phyloP scores from a whole-genome alignment of 1,140 invertebrate genomes.

The Panulirus ornatus region DNA sequence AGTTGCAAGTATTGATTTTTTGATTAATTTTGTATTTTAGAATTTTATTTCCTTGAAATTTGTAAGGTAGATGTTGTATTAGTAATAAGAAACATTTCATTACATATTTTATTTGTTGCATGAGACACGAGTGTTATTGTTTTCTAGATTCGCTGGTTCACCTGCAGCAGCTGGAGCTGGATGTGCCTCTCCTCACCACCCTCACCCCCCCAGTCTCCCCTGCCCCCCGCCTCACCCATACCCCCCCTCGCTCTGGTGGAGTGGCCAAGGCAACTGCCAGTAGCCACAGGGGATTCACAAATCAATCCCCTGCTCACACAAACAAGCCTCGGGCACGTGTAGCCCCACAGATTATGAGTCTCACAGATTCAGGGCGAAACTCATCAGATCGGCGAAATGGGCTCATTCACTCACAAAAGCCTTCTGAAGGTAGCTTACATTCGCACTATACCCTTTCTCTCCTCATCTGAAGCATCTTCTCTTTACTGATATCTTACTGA shows the following conservation, averaged over 20 bases:
- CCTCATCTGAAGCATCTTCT: neutral
- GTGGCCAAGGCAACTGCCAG: slow-evolving; percentile 22
- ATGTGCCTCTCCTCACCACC: slow-evolving; percentile 61
- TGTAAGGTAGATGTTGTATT: neutral
- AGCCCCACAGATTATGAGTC: slow-evolving; percentile 63
- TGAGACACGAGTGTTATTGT: slow-evolving; percentile 54
- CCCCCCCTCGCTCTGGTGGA: slow-evolving; percentile 34
- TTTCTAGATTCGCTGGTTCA: slow-evolving; percentile 68
- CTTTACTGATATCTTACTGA: neutral
- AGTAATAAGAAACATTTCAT: neutral
- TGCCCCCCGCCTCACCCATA: slow-evolving; percentile 39
- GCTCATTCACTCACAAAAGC: slow-evolving; percentile 10
- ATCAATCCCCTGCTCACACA: slow-evolving; percentile 29
- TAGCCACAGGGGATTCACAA: slow-evolving; percentile 13
- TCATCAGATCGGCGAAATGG: slow-evolving; percentile 32
- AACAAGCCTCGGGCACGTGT: slow-evolving; percentile 57
- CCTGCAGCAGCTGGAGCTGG: slow-evolving; percentile 67
- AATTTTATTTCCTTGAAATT: slow-evolving; percentile 7
- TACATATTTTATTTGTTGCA: slow-evolving; percentile 39
- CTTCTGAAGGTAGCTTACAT: slow-evolving; percentile 39
- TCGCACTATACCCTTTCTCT: neutral
- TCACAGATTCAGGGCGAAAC: slow-evolving; percentile 34
- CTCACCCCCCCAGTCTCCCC: slow-evolving; percentile 58
- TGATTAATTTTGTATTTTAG: neutral
- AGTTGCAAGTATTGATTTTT: neutral